phyloP scores from a whole-genome alignment of 2,113 vertebrate species.

The Pyxicephalus adspersus region DNA sequence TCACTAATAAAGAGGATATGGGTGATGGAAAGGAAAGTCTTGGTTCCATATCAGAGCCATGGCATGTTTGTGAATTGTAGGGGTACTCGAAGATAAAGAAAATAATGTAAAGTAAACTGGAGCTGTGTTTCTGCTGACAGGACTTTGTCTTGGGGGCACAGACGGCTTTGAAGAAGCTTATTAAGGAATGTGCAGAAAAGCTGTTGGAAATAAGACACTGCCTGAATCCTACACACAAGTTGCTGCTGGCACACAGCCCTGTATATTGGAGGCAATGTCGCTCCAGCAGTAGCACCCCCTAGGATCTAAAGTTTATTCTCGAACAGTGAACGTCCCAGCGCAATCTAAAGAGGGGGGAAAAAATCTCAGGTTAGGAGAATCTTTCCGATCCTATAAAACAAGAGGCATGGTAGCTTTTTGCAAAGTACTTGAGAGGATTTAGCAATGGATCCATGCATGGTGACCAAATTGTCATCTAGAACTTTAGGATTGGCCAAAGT shows the following conservation, averaged over 20 bases:
- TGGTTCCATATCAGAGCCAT: neutral
- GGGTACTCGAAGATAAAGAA: conserved; percentile 22
- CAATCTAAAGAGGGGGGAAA: neutral
- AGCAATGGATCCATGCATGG: conserved; percentile 20
- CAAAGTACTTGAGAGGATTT: conserved; percentile 4
- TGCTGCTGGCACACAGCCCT: conserved; percentile 62
- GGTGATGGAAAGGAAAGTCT: neutral
- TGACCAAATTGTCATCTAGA: conserved; percentile 3
- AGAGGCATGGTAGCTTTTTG: conserved; percentile 23
- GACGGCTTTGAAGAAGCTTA: conserved; percentile 50
- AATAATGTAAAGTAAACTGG: conserved; percentile 41
- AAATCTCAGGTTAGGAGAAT: conserved; percentile 35
- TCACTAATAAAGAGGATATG: neutral
- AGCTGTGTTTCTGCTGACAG: conserved; percentile 53
- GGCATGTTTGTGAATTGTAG: conserved; percentile 1
- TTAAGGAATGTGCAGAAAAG: conserved; percentile 64
- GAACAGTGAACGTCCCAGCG: conserved; percentile 61
- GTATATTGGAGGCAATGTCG: conserved; percentile 67
- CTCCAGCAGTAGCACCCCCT: conserved; percentile 71
- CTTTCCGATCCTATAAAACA: neutral
- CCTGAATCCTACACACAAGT: conserved; percentile 56
- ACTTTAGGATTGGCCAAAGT: neutral
- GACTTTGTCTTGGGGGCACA: conserved; percentile 56
- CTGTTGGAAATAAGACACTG: conserved; percentile 70
- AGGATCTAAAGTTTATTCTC: conserved; percentile 69